Evolutionary conservation across 2,797 vertebrate species (phyloP).

Genomic region (Limnodromus scolopaceus): DNA sequence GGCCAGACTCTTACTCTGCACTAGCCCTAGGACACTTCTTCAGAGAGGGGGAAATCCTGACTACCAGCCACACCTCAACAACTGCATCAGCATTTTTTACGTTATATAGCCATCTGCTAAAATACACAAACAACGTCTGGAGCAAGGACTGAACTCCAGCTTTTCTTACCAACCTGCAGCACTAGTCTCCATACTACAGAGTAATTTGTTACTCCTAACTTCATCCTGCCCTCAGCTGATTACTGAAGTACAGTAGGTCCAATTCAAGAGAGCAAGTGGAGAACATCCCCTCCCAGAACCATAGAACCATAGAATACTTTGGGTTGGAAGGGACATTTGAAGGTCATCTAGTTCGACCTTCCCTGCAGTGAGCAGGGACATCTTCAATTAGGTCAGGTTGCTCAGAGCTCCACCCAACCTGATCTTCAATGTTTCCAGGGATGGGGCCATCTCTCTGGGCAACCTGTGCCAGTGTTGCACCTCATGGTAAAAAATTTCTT

Average conservation of each 20-base stretch:
- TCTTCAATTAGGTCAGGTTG: neutral
- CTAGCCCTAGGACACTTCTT: neutral
- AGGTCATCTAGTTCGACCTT: neutral
- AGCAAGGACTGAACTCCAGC: neutral
- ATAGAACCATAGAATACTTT: neutral
- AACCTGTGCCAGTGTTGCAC: neutral
- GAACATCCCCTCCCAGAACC: neutral
- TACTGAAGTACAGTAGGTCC: neutral
- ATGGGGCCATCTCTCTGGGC: neutral
- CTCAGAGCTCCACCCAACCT: neutral
- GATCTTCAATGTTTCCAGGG: neutral
- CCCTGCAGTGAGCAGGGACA: neutral
- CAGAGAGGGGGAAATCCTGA: neutral
- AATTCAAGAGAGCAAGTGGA: neutral
- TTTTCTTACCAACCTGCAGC: neutral
- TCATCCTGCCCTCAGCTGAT: neutral
- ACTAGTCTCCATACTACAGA: neutral
- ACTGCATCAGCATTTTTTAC: neutral
- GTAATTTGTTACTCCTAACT: neutral
- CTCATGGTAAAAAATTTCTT: neutral
- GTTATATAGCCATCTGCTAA: neutral
- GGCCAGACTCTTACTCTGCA: neutral
- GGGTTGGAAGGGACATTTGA: neutral
- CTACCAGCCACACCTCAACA: neutral
- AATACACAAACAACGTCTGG: neutral